A percentile compares a stretch with the other conserved stretches of the same genome.
Evolutionary conservation across 2,797 vertebrate genomes (phyloP).

Genomic region (Lutjanus campechanus): DNA sequence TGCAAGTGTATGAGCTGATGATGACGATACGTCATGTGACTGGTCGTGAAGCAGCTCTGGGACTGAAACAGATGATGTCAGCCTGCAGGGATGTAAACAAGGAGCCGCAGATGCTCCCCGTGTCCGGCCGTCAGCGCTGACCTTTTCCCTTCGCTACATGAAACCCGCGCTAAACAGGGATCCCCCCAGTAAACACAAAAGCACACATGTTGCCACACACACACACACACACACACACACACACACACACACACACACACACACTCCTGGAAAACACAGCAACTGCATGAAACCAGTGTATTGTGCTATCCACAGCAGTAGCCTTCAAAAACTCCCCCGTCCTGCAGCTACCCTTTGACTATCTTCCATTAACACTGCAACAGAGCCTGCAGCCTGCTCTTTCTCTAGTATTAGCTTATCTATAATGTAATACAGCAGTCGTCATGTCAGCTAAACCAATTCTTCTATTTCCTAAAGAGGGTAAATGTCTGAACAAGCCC

Average conservation of each 20-base stretch:
- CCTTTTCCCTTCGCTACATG: slow-evolving; percentile 74
- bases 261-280: neutral
- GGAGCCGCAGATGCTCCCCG: slow-evolving; percentile 65
- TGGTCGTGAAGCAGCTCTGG: neutral
- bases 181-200: slow-evolving; percentile 39
- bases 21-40: slow-evolving; percentile 15
- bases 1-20: neutral
- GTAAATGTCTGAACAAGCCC: neutral
- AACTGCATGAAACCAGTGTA: slow-evolving; percentile 1
- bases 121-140: slow-evolving; percentile 72
- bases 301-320: slow-evolving; percentile 9
- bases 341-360: slow-evolving; percentile 20
- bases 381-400: slow-evolving; percentile 5
- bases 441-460: neutral
- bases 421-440: slow-evolving; percentile 5
- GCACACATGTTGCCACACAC: neutral
- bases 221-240: neutral
- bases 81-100: slow-evolving; percentile 53
- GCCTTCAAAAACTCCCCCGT: slow-evolving; percentile 9
- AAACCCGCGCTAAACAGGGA: slow-evolving; percentile 26
- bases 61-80: slow-evolving; percentile 42
- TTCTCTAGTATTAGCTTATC: slow-evolving; percentile 13
- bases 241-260: slow-evolving; percentile 11
- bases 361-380: neutral
- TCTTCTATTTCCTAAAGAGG: neutral